Evolutionary conservation across 2,797 vertebrate genomes (phyloP).

Genomic region (Clamator glandarius): DNA sequence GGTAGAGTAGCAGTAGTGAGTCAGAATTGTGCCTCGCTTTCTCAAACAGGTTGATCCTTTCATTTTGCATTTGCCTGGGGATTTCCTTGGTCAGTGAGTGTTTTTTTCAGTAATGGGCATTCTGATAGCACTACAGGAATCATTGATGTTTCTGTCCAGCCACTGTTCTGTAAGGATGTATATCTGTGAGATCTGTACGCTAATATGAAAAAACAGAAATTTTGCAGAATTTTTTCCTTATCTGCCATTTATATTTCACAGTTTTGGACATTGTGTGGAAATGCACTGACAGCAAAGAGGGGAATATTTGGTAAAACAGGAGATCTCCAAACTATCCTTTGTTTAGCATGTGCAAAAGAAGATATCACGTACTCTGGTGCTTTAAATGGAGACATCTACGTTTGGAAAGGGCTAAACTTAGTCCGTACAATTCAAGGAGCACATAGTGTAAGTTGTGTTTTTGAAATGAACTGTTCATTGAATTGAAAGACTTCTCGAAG

Average conservation of each 20-base stretch:
- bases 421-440: slow-evolving; percentile 91
- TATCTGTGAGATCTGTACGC: background rate
- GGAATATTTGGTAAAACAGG: slow-evolving; percentile 95
- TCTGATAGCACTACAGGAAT: background rate
- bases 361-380: slow-evolving; percentile 95
- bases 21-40: background rate
- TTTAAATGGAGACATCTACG: slow-evolving; percentile 94
- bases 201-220: background rate
- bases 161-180: background rate
- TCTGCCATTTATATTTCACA: slow-evolving; percentile 55
- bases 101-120: background rate
- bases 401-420: slow-evolving; percentile 92
- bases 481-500: background rate
- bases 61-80: background rate
- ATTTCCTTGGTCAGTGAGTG: background rate
- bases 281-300: slow-evolving; percentile 91
- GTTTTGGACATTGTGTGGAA: slow-evolving; percentile 97
- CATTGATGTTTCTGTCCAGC: background rate
- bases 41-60: background rate
- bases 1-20: background rate
- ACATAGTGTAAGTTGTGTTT: slow-evolving; percentile 85
- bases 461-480: background rate
- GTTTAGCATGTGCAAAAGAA: slow-evolving; percentile 90
- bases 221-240: background rate
- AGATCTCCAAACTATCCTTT: slow-evolving; percentile 97